These are phyloP conservation scores for Puntigrus tetrazona DNA, from an alignment of 2,113 vertebrate genomes.

Conservation along the genomic window DNA sequence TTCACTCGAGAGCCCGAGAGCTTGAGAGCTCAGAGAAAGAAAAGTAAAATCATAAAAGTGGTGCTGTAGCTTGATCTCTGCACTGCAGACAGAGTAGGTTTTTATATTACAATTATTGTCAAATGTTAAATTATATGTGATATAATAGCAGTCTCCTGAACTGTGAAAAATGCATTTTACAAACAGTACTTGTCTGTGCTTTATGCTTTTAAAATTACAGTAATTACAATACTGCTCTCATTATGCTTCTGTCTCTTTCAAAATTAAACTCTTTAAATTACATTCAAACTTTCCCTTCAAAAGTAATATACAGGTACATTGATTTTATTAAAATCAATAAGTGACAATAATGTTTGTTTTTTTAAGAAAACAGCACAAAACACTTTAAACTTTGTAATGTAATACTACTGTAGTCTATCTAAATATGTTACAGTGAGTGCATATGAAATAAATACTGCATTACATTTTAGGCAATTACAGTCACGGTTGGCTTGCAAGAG, in stretches of 20 bases:
- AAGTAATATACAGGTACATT: not conserved
- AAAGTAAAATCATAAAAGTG: not conserved
- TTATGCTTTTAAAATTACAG: not conserved
- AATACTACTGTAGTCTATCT: no score
- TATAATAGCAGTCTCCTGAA: not conserved
- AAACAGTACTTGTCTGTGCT: not conserved
- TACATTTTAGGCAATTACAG: no score
- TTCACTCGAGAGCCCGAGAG: not conserved
- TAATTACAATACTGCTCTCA: not conserved
- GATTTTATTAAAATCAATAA: not conserved
- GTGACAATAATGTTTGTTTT: not conserved
- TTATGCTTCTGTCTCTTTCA: not conserved
- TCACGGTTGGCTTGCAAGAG: not conserved
- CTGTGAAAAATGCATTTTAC: not conserved
- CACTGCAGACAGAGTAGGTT: not conserved
- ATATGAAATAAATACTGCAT: no score
- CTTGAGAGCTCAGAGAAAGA: not conserved
- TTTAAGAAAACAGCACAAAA: not conserved
- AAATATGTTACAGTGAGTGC: no score
- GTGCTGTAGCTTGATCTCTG: not conserved
- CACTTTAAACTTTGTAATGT: not conserved
- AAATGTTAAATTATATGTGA: constrained; percentile 1
- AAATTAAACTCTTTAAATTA: not conserved
- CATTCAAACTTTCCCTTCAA: not conserved
- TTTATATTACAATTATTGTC: not conserved